Percentiles rank a stretch among this genome's conserved stretches.
Evolutionary conservation across 2,888 invertebrate species (phyloP).

Genomic region (Macrophya alboannulata): DNA sequence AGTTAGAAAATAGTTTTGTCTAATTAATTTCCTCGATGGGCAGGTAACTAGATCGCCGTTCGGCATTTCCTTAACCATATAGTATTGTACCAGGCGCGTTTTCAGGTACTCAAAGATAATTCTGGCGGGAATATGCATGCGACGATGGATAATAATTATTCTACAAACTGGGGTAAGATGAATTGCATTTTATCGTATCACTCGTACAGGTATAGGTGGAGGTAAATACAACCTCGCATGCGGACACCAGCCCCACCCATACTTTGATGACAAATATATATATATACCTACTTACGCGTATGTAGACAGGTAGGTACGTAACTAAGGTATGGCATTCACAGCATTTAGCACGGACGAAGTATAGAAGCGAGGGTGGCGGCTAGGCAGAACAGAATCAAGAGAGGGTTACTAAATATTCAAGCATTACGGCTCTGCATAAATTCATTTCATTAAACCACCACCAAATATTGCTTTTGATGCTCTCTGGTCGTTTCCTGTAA

Average conservation of each 20-base stretch:
- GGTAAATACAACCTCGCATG: background rate
- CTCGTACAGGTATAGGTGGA: background rate
- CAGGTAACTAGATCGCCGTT: constrained; percentile 20
- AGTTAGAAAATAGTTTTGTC: constrained; percentile 67
- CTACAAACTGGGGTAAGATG: background rate
- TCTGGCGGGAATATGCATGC: background rate
- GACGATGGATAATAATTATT: constrained; percentile 11
- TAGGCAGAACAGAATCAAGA: constrained; percentile 76
- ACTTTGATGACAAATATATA: background rate
- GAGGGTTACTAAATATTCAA: constrained; percentile 80
- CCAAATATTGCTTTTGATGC: constrained; percentile 84
- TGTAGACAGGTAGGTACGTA: background rate
- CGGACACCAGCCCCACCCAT: background rate
- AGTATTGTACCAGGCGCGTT: background rate
- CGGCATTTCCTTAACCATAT: constrained; percentile 6
- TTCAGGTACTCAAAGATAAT: background rate
- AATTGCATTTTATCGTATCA: constrained; percentile 9
- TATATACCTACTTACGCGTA: background rate
- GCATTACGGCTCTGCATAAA: constrained; percentile 86
- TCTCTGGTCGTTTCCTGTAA: constrained; percentile 72
- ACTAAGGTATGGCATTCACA: constrained; percentile 34
- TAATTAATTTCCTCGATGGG: constrained; percentile 24
- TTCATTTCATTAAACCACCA: constrained; percentile 85
- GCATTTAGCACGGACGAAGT: constrained; percentile 39
- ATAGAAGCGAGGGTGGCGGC: constrained; percentile 55